Conservation (phyloP, 2,888 invertebrate species). For the Leucoma salicis region DNA sequence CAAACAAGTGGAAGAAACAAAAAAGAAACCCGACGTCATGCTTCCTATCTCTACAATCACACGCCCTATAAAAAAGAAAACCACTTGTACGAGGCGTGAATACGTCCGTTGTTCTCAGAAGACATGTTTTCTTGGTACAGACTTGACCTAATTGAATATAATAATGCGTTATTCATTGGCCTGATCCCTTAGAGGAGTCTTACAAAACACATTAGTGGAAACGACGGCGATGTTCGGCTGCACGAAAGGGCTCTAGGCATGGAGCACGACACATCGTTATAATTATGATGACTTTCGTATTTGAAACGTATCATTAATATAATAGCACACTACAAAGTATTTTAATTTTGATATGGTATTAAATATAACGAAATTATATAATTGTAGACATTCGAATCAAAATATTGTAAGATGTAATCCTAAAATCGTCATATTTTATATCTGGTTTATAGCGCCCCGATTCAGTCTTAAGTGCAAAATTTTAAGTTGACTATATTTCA, state of each 20-base stretch:
- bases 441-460: no score
- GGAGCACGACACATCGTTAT: constrained; percentile 29
- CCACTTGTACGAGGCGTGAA: constrained; percentile 70
- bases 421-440: no score
- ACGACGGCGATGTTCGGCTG: constrained; percentile 30
- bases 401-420: no score
- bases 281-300: constrained; percentile 47
- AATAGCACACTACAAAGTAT: no score
- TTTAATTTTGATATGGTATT: no score
- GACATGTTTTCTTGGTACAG: constrained; percentile 65
- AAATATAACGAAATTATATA: no score
- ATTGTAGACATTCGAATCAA: no score
- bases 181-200: constrained; percentile 58
- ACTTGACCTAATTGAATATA: constrained; percentile 81
- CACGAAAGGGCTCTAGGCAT: constrained; percentile 28
- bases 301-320: constrained; percentile 64
- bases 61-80: constrained; percentile 72
- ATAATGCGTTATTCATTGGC: constrained; percentile 71
- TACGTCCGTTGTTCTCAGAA: constrained; percentile 75
- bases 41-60: constrained; percentile 71
- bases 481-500: no score
- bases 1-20: constrained; percentile 38
- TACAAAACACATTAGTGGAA: constrained; percentile 61
- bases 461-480: no score
- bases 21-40: constrained; percentile 56